Percentiles rank a stretch among this genome's conserved stretches.
phyloP scores from a whole-genome alignment of 1,140 invertebrate genomes.

The Venturia canescens region DNA sequence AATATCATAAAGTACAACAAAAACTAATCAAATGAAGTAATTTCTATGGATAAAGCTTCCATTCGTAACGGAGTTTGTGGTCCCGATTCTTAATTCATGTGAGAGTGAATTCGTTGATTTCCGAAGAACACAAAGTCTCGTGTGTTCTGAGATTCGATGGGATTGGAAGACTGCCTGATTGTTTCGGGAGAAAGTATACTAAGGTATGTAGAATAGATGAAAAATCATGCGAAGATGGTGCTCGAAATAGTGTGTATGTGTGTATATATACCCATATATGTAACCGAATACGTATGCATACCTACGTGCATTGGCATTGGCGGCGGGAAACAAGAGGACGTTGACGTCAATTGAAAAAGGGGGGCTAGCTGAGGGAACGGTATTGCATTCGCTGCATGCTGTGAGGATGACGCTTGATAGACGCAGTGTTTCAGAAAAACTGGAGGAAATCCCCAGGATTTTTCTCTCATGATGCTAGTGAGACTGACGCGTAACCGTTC shows the following conservation, averaged over 20 bases:
- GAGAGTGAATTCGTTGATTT: neutral
- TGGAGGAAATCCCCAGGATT: conserved; percentile 31
- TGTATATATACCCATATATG: neutral
- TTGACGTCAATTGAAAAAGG: conserved; percentile 26
- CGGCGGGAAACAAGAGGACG: conserved; percentile 2
- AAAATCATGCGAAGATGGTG: neutral
- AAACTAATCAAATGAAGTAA: too few relatives aligned
- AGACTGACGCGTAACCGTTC: conserved; percentile 32
- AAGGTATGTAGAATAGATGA: neutral
- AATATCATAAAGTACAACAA: too few relatives aligned
- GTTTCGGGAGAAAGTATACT: too few relatives aligned
- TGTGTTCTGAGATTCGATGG: neutral
- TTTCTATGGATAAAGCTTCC: neutral
- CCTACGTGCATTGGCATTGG: neutral
- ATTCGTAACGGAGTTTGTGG: neutral
- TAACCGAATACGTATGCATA: neutral
- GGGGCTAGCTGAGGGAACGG: neutral
- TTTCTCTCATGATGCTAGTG: conserved; percentile 14
- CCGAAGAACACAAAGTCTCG: neutral
- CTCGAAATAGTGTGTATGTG: neutral
- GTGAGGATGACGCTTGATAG: neutral
- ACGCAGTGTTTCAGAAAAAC: conserved; percentile 14
- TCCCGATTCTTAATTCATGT: neutral
- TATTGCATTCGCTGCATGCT: conserved; percentile 28
- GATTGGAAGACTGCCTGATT: neutral